Evolutionary conservation across 2,113 vertebrate species (phyloP).

Genomic region (Rhipidura dahli): DNA sequence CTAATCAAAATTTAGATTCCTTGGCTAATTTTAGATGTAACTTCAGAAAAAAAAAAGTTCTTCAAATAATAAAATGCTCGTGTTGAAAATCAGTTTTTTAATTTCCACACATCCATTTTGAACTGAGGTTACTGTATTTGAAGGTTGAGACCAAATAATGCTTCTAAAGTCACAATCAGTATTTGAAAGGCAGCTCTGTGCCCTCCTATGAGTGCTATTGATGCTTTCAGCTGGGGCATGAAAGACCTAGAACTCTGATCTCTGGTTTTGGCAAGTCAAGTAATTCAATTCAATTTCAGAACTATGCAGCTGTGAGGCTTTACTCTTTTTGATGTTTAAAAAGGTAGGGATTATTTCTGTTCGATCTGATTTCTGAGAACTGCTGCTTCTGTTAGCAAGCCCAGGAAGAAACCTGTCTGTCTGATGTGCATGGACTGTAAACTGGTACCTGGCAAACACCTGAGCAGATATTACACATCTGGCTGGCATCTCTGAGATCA

Average conservation of each 20-base stretch:
- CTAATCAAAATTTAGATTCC: background rate
- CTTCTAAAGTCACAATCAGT: background rate
- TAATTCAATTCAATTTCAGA: slow-evolving; percentile 48
- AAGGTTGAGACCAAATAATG: background rate
- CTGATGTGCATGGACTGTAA: slow-evolving; percentile 35
- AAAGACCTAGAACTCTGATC: slow-evolving; percentile 65
- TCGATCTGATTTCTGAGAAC: slow-evolving; percentile 43
- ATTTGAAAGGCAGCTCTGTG: slow-evolving; percentile 41
- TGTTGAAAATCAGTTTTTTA: background rate
- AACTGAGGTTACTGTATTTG: background rate
- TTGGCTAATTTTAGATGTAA: background rate
- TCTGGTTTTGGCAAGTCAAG: slow-evolving; percentile 46
- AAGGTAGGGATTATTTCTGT: slow-evolving; percentile 54
- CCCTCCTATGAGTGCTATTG: slow-evolving; percentile 25
- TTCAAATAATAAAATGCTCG: background rate
- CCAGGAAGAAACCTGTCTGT: slow-evolving; percentile 46
- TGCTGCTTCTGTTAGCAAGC: slow-evolving; percentile 22
- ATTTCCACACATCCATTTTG: background rate
- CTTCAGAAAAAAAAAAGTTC: background rate
- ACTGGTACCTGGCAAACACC: background rate
- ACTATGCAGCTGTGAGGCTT: slow-evolving; percentile 29
- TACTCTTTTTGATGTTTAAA: slow-evolving; percentile 32
- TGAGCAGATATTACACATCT: background rate
- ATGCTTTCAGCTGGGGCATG: slow-evolving; percentile 52
- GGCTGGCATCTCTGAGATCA: background rate